Base-by-base conservation (phyloP, 2,797 vertebrate species). In the Lophotriccus pileatus region DNA sequence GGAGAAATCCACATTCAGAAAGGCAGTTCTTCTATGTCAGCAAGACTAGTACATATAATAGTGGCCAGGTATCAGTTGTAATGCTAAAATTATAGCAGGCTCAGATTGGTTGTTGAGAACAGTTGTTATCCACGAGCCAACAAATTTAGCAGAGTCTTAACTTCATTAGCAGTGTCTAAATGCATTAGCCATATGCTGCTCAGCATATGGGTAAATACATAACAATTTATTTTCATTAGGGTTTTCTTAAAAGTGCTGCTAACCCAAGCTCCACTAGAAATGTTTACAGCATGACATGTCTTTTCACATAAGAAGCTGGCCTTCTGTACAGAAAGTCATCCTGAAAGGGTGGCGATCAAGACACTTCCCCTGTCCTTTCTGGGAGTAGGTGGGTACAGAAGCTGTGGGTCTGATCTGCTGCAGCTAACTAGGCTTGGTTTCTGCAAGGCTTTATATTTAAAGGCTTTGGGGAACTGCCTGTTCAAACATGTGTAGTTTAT, bases 151-250 rank as follows among this genome's bases (percentile, higher is more conserved):
- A 88, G 90, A 94, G 92, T 94, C 93, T 96, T 97, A 97, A 97
- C 94, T 97, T 97, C 92, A 95, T 97, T 97, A 97, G 94, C 63
- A 84, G 55, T 92, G 95, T 97, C 94, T 97, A 96, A 97, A 96
- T 76, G 90, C 95, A 95, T 97, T 97, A 97, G 94, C 95, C 97
- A 97, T 95, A 96, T 97, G 96, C 62, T 97, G 68, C 86, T 95
- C 89, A 94, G 94, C 96, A 97, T 97, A 97, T 97, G 97, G 95
- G 93, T 95, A 97, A 96, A 96, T 96, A 96, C 44, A 90, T 95
- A 97, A 93, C 96, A 95, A 96, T 97, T 97, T 97, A 95, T 97
- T 97, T 97, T 97, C 95, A 96, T 97, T 97, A 97, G 67, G 8
- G 52, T 84, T 95, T 96, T 95, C 88, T 92, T 97, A 87, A 55